A percentile compares a stretch with the other conserved stretches of the same genome.
These are phyloP conservation scores for Probosciger aterrimus DNA, from an alignment of 2,113 vertebrate species.

Conservation along the genomic window DNA sequence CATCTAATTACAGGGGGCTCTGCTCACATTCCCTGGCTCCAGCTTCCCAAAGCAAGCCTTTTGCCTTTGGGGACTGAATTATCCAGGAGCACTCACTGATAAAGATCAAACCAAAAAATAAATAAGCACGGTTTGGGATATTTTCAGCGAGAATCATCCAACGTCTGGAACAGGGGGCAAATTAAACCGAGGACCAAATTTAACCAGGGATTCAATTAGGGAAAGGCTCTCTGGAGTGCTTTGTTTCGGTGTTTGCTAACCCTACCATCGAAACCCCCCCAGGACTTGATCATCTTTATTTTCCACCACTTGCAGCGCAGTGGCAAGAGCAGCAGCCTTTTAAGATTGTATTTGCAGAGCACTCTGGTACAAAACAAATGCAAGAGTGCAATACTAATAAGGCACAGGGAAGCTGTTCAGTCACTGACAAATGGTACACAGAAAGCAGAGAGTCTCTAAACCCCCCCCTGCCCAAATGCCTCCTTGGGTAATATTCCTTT, in stretches of 20 bases:
- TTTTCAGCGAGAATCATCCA: background rate
- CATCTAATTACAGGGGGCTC: constrained; percentile 12
- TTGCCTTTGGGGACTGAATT: constrained; percentile 11
- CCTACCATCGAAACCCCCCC: background rate
- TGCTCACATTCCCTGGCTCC: background rate
- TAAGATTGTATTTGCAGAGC: constrained; percentile 26
- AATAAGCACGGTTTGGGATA: background rate
- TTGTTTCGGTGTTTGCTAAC: constrained; percentile 9
- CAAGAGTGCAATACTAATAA: constrained; percentile 38
- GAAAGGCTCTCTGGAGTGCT: background rate
- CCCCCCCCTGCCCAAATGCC: background rate
- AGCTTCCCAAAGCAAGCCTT: background rate
- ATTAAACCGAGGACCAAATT: constrained; percentile 24
- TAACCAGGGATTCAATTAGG: constrained; percentile 64
- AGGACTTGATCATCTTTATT: background rate
- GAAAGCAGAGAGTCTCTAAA: background rate
- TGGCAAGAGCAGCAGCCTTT: background rate
- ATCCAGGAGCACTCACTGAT: background rate
- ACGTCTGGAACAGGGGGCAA: constrained; percentile 1
- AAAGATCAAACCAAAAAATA: constrained; percentile 10
- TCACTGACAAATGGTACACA: background rate
- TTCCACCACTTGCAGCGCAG: background rate
- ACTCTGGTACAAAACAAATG: constrained; percentile 20
- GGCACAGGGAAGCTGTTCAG: background rate
- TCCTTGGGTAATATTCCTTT: constrained; percentile 44